These are phyloP conservation scores for Garra rufa DNA, from an alignment of 2,113 vertebrate species.

Conservation along the genomic window DNA sequence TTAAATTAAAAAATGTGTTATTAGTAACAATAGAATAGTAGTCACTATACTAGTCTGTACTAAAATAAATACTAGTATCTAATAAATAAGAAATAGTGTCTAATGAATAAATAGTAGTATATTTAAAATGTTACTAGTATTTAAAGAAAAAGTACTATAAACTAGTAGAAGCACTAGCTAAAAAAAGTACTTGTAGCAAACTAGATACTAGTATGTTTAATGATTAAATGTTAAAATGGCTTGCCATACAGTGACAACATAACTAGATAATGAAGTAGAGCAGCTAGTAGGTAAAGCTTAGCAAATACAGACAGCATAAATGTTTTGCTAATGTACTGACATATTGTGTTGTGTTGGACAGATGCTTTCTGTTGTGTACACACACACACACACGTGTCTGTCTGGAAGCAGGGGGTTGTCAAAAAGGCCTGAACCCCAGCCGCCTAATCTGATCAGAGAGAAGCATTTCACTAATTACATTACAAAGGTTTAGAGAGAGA, in stretches of 20 bases:
- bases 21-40: no score
- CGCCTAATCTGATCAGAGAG: constrained; percentile 71
- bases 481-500: constrained; percentile 55
- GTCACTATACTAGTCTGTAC: no score
- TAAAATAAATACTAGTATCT: no score
- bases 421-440: constrained; percentile 56
- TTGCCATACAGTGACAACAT: not conserved
- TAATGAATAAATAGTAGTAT: no score
- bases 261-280: not conserved
- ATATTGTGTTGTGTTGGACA: constrained; percentile 38
- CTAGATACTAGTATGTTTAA: not conserved
- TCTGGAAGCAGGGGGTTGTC: constrained; percentile 36
- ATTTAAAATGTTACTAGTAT: no score
- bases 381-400: constrained; percentile 27
- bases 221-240: not conserved
- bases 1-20: no score
- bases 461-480: constrained; percentile 69
- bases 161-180: not conserved
- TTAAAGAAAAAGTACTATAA: not conserved
- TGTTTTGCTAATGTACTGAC: constrained; percentile 27
- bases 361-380: constrained; percentile 20
- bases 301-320: not conserved
- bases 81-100: no score
- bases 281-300: not conserved
- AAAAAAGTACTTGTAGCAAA: not conserved